phyloP scores from a whole-genome alignment of 1,140 invertebrate genomes.

The Caenorhabditis tropicalis region DNA sequence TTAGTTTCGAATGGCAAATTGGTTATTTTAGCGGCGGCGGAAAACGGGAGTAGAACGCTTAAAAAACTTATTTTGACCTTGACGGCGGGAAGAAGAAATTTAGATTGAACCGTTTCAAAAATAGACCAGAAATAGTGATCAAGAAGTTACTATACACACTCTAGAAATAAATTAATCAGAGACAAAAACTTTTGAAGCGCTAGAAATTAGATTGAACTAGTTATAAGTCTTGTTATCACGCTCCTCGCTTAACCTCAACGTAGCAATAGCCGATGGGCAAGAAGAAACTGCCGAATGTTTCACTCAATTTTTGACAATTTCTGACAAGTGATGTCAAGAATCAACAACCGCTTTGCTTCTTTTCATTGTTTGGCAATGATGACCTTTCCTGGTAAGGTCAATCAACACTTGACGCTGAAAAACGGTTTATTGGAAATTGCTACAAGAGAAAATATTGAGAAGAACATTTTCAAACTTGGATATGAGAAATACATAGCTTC shows the following conservation, averaged over 20 bases:
- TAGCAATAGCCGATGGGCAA: neutral
- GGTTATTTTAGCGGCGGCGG: neutral
- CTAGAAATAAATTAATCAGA: no score
- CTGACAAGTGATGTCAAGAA: constrained; percentile 35
- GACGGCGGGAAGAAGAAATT: neutral
- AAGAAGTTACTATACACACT: no score
- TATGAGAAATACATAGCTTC: no score
- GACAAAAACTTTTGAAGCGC: no score
- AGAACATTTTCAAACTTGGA: neutral
- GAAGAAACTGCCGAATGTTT: constrained; percentile 15
- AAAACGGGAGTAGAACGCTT: neutral
- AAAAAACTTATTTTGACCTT: neutral
- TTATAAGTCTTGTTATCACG: neutral
- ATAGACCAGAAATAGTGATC: neutral
- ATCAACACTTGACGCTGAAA: constrained; percentile 2
- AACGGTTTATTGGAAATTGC: no score
- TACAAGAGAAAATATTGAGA: no score
- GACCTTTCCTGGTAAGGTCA: constrained; percentile 23
- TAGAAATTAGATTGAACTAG: no score
- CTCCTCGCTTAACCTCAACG: neutral
- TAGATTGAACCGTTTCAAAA: neutral
- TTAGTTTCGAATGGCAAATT: constrained; percentile 27
- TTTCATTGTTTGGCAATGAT: constrained; percentile 17
- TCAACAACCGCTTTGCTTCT: constrained; percentile 10
- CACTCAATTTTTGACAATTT: neutral